Base-by-base conservation (phyloP, 2,113 vertebrate species). In the Eulemur rufifrons region DNA sequence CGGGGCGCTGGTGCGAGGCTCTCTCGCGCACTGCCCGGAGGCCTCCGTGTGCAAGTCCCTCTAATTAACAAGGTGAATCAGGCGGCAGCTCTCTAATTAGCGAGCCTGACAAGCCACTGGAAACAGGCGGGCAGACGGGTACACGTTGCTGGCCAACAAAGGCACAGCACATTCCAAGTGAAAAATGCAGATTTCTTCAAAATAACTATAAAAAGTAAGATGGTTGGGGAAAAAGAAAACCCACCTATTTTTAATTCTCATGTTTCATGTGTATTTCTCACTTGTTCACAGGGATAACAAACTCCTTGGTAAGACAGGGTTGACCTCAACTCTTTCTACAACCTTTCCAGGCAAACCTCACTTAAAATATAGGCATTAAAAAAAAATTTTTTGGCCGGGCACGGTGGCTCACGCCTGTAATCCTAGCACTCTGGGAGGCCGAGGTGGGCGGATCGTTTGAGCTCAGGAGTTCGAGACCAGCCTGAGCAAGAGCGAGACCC, bases 21-120 rank as follows among this genome's bases (percentile, higher is more conserved):
- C 99, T 98, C 91, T 99, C 98, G 99, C 98, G 98, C 98, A 97
- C 98, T 98, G 99, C 99, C 98, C 95, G 98, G 98, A 99, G 99
- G 99, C 98, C 98, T 98, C 99, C 98, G 99, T 99, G 99, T 99
- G 99, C 99, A 98, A 99, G 99, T 99, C 99, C 99, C 99, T 99
- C 99, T 99, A 99, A 99, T 99, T 99, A 99, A 99, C 99, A 99
- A 99, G 99, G 99, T 99, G 99, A 99, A 99, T 99, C 99, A 99
- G 99, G 99, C 99, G 98, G 99, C 99, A 99, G 99, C 99, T 99
- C 99, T 99, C 99, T 99, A 99, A 99, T 99, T 99, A 99, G 99
- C 98, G 99, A 99, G 99, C 99, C 99, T 99, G 99, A 99, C 99
- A 99, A 99, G 99, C 99, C 99, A 99, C 99, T 99, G 98, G 99